Evolutionary conservation across 2,888 invertebrate species (phyloP).

Genomic region (Conomelus anceps): DNA sequence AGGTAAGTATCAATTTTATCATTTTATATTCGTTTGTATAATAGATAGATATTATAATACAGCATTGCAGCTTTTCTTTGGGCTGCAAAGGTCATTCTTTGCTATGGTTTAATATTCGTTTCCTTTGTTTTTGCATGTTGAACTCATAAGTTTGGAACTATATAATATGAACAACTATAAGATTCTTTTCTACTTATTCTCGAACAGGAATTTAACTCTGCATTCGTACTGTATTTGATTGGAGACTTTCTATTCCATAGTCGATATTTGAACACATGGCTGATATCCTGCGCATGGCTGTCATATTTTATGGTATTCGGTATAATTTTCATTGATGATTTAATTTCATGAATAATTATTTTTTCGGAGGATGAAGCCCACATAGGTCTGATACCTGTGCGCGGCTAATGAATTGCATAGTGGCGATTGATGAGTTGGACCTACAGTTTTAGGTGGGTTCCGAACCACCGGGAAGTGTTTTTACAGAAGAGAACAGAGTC

Average conservation of each 20-base stretch:
- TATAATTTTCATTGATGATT: neutral
- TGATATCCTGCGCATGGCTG: neutral
- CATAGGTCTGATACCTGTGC: too few relatives aligned
- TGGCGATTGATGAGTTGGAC: too few relatives aligned
- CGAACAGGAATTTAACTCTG: neutral
- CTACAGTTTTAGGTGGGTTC: too few relatives aligned
- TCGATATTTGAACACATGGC: neutral
- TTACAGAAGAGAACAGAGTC: too few relatives aligned
- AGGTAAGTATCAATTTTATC: constrained; percentile 22
- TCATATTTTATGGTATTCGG: too few relatives aligned
- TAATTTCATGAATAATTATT: neutral
- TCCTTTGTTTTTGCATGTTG: neutral
- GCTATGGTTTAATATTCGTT: neutral
- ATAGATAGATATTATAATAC: neutral
- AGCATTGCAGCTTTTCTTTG: too few relatives aligned
- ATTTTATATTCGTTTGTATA: neutral
- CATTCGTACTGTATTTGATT: neutral
- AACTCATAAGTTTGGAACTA: neutral
- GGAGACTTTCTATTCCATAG: neutral
- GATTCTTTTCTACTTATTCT: neutral
- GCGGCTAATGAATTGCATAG: too few relatives aligned
- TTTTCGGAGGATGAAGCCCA: too few relatives aligned
- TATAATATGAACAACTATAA: too few relatives aligned
- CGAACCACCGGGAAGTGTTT: too few relatives aligned
- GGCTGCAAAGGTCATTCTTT: neutral